Evolutionary conservation across 2,113 vertebrate species (phyloP).

Genomic region (Reinhardtius hippoglossoides): DNA sequence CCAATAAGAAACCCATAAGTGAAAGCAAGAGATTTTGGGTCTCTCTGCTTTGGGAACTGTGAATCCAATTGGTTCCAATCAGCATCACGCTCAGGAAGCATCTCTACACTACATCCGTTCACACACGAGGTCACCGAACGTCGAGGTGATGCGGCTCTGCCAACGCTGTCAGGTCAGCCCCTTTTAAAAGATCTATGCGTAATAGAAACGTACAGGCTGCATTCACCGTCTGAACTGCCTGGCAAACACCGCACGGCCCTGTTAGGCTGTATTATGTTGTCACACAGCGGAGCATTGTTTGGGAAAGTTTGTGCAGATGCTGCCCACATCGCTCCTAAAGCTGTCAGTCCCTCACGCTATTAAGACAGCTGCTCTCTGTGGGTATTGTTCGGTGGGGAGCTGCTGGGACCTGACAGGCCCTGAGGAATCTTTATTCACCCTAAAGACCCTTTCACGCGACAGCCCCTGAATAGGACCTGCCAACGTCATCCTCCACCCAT

Average conservation of each 20-base stretch:
- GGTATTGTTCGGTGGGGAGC: slow-evolving; percentile 66
- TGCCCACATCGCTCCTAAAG: slow-evolving; percentile 59
- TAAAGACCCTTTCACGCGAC: slow-evolving; percentile 70
- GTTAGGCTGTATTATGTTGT: slow-evolving; percentile 60
- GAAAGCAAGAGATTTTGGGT: slow-evolving; percentile 46
- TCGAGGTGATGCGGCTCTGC: slow-evolving; percentile 45
- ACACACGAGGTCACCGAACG: slow-evolving; percentile 47
- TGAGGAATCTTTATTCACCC: slow-evolving; percentile 74
- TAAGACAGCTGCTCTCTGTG: slow-evolving; percentile 77
- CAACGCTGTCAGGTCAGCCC: slow-evolving; percentile 53
- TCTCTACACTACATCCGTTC: slow-evolving; percentile 63
- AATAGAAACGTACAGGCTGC: slow-evolving; percentile 55
- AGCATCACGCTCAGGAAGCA: slow-evolving; percentile 33
- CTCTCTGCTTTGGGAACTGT: slow-evolving; percentile 38
- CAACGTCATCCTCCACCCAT: slow-evolving; percentile 76
- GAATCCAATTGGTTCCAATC: slow-evolving; percentile 62
- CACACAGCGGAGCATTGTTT: slow-evolving; percentile 65
- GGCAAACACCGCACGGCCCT: slow-evolving; percentile 42
- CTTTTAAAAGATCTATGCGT: slow-evolving; percentile 2
- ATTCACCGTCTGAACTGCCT: slow-evolving; percentile 40
- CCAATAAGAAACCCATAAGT: slow-evolving; percentile 38
- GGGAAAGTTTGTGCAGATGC: slow-evolving; percentile 32
- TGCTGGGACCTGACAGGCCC: slow-evolving; percentile 73
- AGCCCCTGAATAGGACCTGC: slow-evolving; percentile 75
- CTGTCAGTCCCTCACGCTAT: slow-evolving; percentile 76